phyloP scores from a whole-genome alignment of 2,797 vertebrate species.

The Antrozous pallidus region DNA sequence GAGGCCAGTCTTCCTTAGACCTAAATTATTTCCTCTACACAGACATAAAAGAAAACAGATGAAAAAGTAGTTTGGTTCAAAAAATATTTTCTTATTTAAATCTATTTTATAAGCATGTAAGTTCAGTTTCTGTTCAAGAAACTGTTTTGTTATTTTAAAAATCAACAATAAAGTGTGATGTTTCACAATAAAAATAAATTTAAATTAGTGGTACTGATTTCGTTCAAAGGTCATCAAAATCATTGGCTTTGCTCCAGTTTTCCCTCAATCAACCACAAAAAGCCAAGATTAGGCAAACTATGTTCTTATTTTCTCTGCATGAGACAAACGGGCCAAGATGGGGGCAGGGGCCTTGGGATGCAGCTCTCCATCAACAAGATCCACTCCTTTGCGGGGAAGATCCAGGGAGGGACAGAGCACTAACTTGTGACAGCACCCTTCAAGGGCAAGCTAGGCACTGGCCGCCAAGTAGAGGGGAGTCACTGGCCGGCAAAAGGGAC shows the following conservation, averaged over 20 bases:
- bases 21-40: background rate
- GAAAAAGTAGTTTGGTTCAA: background rate
- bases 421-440: accelerated
- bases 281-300: background rate
- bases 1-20: background rate
- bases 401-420: too few species aligned
- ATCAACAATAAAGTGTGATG: background rate
- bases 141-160: background rate
- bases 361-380: background rate
- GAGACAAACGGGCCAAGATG: background rate
- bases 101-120: background rate
- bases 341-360: too few species aligned
- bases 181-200: background rate
- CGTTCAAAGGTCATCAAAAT: conserved; percentile 41
- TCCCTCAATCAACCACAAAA: background rate
- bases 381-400: background rate
- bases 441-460: background rate
- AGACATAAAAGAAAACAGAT: background rate
- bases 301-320: background rate
- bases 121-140: conserved; percentile 22
- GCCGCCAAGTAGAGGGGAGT: background rate
- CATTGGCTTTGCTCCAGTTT: background rate
- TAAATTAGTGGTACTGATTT: background rate
- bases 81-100: conserved; percentile 8
- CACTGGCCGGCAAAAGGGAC: background rate